Conservation (phyloP, 2,113 vertebrate genomes). For the Passer domesticus region DNA sequence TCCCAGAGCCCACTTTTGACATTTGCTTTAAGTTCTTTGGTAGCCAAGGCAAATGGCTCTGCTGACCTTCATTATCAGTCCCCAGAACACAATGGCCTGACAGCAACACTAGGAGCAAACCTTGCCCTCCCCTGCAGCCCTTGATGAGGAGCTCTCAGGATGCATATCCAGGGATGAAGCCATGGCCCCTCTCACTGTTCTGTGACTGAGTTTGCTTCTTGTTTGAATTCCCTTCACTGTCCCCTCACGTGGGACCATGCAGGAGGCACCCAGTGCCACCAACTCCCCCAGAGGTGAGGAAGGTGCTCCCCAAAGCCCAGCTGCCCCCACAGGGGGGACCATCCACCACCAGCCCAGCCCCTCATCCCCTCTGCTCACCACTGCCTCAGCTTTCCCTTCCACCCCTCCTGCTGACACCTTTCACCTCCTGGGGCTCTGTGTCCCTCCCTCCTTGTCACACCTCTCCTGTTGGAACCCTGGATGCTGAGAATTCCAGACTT, state of each 20-base stretch:
- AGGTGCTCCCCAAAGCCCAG: neutral
- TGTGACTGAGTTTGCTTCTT: rapidly evolving
- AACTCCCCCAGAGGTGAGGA: neutral
- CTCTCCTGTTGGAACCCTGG: neutral
- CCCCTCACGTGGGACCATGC: rapidly evolving
- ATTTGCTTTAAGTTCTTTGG: neutral
- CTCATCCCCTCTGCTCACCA: neutral
- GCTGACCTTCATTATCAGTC: neutral
- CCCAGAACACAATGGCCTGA: neutral
- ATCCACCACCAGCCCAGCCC: neutral
- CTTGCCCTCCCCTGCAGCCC: neutral
- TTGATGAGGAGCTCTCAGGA: neutral
- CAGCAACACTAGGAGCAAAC: neutral
- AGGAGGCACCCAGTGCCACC: rapidly evolving
- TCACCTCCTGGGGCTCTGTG: neutral
- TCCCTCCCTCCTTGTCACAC: neutral
- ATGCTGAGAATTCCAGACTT: too few relatives aligned
- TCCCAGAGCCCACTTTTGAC: neutral
- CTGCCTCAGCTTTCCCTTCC: neutral
- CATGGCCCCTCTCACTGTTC: neutral
- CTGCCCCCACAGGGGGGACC: neutral
- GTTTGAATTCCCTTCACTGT: rapidly evolving
- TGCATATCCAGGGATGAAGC: neutral
- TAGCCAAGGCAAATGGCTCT: neutral
- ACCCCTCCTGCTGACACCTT: neutral